Base-by-base conservation (phyloP, 2,888 invertebrate genomes). In the Linyphia triangularis region DNA sequence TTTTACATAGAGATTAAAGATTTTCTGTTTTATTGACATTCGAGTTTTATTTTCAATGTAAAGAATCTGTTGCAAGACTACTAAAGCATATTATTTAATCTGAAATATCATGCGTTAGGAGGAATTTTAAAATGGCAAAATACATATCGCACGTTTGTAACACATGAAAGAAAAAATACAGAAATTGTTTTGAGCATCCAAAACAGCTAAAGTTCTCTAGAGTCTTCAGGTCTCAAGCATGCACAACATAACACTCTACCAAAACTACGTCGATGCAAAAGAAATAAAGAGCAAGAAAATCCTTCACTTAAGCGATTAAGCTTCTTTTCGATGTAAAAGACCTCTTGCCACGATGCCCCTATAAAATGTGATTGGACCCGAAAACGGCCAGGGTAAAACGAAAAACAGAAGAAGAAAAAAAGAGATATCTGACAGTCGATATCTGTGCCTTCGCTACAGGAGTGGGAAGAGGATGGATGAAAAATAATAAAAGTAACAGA, bases 291-390 rank as follows among this genome's bases (percentile, higher is more conserved):
- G 7, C 4, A 24, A 24, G 63, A 26, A 26, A 28, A 69, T 51
- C 24, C 26, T 51, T 69, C 67, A 73, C 73, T 73, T 83, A 51
- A 33, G 73, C 73, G 63, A 73, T 73, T 73, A 83, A 83, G 65
- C 65, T 33, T 65, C 16, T 51, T 67, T 43, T 51, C 40, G 82
- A 82, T 82, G 82, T 72, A 82, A 72, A 82, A 72, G 82, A 82
- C 9, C 69, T 69, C 40, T 37, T 57, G 43, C 51, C 24, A 26
- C 24, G 40, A 69, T 59, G 77, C 77, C 69, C 77, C 84, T 77
- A 84, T 84, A 84, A 84, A 84, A 84, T 77, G 84, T 77, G 84
- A 84, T 84, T 84, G 84, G 43, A 84, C 75, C 51, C 69, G 28
- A 77, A 77, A 77, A 77, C 75, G 84, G 84, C 67, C 57, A 37